Evolutionary conservation across 2,888 invertebrate species (phyloP), one percentile per base, ranked within the genome.

Genomic region (Gymnosoma rotundatum): DNA sequence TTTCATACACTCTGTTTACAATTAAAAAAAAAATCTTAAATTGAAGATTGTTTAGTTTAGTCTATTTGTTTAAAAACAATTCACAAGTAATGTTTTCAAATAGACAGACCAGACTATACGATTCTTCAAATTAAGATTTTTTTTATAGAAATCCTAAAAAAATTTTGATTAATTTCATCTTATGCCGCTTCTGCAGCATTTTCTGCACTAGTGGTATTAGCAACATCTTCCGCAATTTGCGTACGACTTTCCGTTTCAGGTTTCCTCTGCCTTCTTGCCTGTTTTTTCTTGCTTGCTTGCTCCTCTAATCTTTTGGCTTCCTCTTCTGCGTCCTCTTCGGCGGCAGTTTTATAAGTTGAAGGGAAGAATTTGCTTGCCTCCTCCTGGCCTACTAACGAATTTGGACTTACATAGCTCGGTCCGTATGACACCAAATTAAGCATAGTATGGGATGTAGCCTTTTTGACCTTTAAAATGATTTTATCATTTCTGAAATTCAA

Each of bases 331-430:
- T 72, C 87, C 38, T 90, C 88, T 36, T 91, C 90, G 42, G 92
- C 93, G 73, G 94, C 93, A 61, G 92, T 93, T 86, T 93, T 94
- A 63, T 88, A 90, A 9, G 87, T 80, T 32, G 89, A 94, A 3
- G 79, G 96, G 91, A 96, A 96, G 93, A 96, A 95, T 75, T 93
- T 90, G 1, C 93, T 91, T 78, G 95, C 94, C 88, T 96, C 96
- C 58, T 92, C 92, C 38, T 93, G 93, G 0, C 96, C 96, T 38
- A 93, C 92, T 4, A 94, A 94, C 0, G 94, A 93, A 89, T 96
- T 95, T 8, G 93, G 93, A 88, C 96, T 95, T 32, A 95, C 94
- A 89, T 95, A 95, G 20, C 94, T 93, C 0, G 96, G 96, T 0
- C 95, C 94, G 60, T 95, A 93, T 25, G 94, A 93, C 8, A 94